phyloP scores from a whole-genome alignment of 2,888 invertebrate species.

The Ophioninae sp. region DNA sequence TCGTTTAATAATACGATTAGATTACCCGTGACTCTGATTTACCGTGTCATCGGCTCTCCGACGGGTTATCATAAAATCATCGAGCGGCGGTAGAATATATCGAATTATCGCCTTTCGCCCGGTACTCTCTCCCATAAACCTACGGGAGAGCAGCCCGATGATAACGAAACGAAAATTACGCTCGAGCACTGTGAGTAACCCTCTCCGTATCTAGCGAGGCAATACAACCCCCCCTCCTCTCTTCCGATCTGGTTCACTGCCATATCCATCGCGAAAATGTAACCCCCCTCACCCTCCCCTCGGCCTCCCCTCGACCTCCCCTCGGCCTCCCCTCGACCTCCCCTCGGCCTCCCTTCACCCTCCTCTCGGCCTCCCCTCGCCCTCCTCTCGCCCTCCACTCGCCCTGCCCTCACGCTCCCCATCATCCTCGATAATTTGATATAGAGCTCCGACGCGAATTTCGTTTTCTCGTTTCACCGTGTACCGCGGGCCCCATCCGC shows the following conservation, averaged over 20 bases:
- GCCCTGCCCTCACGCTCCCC: background rate
- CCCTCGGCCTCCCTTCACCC: too few species aligned
- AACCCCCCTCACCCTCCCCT: too few species aligned
- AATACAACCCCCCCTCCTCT: background rate
- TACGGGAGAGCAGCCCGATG: constrained; percentile 27
- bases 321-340: too few species aligned
- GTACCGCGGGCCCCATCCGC: constrained; percentile 2
- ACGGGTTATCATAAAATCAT: constrained; percentile 46
- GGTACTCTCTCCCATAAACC: constrained; percentile 11
- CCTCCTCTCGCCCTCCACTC: background rate
- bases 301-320: too few species aligned
- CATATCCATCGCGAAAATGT: too few species aligned
- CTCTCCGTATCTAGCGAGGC: constrained; percentile 24
- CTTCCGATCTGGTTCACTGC: constrained; percentile 7
- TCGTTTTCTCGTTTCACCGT: constrained; percentile 32
- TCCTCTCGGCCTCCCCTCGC: background rate
- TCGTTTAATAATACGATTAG: constrained; percentile 15
- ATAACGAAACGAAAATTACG: constrained; percentile 59
- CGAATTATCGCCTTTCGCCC: constrained; percentile 46
- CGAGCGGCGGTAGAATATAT: constrained; percentile 41
- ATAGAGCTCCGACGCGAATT: constrained; percentile 31
- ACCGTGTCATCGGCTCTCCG: background rate
- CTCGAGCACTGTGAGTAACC: constrained; percentile 41
- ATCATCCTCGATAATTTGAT: constrained; percentile 39
- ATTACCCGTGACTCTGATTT: constrained; percentile 31